Base-by-base conservation (phyloP, 2,113 vertebrate species). In the Archilochus colubris region DNA sequence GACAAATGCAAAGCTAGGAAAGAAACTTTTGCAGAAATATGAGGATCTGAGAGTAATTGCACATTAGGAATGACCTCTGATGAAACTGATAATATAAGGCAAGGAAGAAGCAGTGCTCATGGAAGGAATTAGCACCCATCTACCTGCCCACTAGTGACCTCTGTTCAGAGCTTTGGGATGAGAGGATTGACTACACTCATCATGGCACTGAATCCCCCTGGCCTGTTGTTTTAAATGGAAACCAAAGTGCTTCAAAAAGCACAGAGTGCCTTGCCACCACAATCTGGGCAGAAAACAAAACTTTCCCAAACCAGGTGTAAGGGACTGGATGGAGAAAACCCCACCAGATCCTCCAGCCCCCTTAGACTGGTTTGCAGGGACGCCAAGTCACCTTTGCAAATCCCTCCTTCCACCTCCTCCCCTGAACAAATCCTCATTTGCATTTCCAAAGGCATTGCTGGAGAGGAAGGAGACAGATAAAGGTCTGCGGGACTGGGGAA, bases 231-330 rank as follows among this genome's bases (percentile, higher is more conserved):
- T 81, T 30, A 53, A 57, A 61, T 17, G 53, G 46, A 24, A 78
- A 12, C 15, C 73, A 80, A 93, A 7, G 9, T 0, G 2, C 43
- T 80, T 80, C 59, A 66, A 58, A 90, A 58, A 14, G 21, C 2
- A 0, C 0, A 0, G 25, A 30, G 15, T 64, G 63, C 63, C 54
- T 33, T 72, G 40, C 30, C 55, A 77, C 2, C 23, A 30, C 0
- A 2, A 7, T 8, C 54, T 69, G 27, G 9, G 14, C 12, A 63
- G 48, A 31, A 38, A 58, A 40, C 16, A 70, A 80, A 80, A 44
- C 16, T 23, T 67, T 74, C n/a, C 25, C 24, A 27, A 74, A 70
- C 10, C 30, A 77, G 24, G 36, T 38, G 36, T 38, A 38, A 38
- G 36, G 36, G 36, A 38, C 36, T 10, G 36, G 36, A 38, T 38